Evolutionary conservation across 2,113 vertebrate species (phyloP), one percentile per base, ranked within the genome.

Genomic region (Brachyistius frenatus): DNA sequence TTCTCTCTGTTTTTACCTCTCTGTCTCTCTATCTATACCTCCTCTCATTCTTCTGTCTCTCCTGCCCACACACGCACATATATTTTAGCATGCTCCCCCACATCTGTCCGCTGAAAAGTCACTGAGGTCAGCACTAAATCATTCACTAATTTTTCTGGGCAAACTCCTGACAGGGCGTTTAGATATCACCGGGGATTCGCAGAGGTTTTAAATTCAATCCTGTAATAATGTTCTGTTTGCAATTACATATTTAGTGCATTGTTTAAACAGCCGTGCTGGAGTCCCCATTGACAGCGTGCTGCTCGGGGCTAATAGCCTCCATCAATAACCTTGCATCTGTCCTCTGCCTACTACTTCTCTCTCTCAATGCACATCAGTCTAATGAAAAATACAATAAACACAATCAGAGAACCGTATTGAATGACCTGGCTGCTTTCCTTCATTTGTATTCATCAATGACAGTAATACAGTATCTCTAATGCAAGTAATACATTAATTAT

Each of bases 251-350:
- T 91, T 85, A 86, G 86, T 88, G 84, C 87, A 85, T 90, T 92
- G 88, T 93, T 91, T 93, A 92, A 92, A 87, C 69, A 85, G 74
- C 83, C 16, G 39, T 66, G 71, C 85, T 63, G 16, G 72, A 73
- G 79, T 93, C 85, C 77, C 89, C 89, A 93, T 92, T 91, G 93
- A 90, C 91, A 89, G 67, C 62, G 37, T 49, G 76, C 87, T 88
- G 88, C 81, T 88, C 83, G 65, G 74, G 73, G 77, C 89, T 93
- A 93, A 94, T 93, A 90, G 90, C 91, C 69, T 84, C 75, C 88
- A 94, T 95, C 93, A 93, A 95, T 94, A 94, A 93, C 91, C 88
- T 90, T 90, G 78, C 69, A 85, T 90, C 81, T 88, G 91, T 92
- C 92, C 92, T 92, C 85, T 86, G 80, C 49, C 83, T 77, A 81